Conservation (phyloP, 2,797 vertebrate genomes). For the Aplochiton taeniatus region DNA sequence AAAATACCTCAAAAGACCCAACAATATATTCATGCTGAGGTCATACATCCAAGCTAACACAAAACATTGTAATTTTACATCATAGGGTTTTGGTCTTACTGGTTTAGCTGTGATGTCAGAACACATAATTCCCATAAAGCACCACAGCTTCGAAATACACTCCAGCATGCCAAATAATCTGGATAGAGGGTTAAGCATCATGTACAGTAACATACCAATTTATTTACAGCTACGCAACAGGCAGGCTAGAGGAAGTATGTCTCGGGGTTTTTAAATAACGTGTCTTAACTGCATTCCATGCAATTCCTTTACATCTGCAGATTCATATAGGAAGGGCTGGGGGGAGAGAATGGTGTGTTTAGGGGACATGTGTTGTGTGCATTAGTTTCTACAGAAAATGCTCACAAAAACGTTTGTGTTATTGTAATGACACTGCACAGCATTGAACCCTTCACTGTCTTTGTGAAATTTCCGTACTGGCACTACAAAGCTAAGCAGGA, state of each 20-base stretch:
- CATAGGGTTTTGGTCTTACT: slow-evolving; percentile 29
- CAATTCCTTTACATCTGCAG: slow-evolving; percentile 56
- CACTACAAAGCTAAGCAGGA: slow-evolving; percentile 32
- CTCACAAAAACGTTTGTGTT: slow-evolving; percentile 48
- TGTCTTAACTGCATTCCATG: slow-evolving; percentile 61
- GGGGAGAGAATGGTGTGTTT: slow-evolving; percentile 28
- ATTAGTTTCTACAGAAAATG: slow-evolving; percentile 21
- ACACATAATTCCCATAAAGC: slow-evolving; percentile 35
- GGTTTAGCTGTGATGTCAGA: slow-evolving; percentile 32
- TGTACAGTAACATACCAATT: slow-evolving; percentile 52
- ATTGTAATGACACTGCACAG: slow-evolving; percentile 12
- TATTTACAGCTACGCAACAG: slow-evolving; percentile 71
- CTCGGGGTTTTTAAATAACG: slow-evolving; percentile 38
- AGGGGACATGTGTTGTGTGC: slow-evolving; percentile 25
- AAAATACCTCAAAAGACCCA: neutral
- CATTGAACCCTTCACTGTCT: slow-evolving; percentile 12
- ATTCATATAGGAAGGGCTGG: slow-evolving; percentile 18
- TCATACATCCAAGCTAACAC: slow-evolving; percentile 41
- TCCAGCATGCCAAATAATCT: slow-evolving; percentile 53
- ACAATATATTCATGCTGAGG: slow-evolving; percentile 11
- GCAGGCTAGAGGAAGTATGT: slow-evolving; percentile 47
- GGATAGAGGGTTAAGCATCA: slow-evolving; percentile 39
- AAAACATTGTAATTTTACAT: slow-evolving; percentile 35
- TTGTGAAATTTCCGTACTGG: slow-evolving; percentile 32
- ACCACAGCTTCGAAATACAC: slow-evolving; percentile 40